Evolutionary conservation across 2,113 vertebrate genomes (phyloP).

Genomic region (Bos indicus): DNA sequence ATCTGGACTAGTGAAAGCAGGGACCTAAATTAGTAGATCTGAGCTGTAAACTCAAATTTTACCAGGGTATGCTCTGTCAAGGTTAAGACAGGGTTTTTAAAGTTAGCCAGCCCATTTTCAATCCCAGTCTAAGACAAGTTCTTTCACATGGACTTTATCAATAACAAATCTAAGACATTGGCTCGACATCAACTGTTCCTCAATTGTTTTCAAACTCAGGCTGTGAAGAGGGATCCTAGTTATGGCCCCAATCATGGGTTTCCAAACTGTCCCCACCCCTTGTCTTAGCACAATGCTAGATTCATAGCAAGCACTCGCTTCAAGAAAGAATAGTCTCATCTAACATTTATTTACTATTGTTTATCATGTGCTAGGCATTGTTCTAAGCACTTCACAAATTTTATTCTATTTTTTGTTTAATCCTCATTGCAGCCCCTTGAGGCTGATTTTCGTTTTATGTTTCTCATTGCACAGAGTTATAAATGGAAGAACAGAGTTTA

Average conservation of each 20-base stretch:
- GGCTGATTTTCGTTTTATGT: neutral
- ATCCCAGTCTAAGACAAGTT: neutral
- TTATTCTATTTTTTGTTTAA: neutral
- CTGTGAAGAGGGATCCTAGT: neutral
- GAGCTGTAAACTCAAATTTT: neutral
- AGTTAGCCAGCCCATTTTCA: neutral
- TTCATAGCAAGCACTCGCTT: neutral
- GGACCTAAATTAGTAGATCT: neutral
- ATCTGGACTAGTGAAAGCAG: neutral
- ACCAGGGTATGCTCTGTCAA: neutral
- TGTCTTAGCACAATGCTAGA: neutral
- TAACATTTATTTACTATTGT: neutral
- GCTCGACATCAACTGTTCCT: neutral
- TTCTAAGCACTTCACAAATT: neutral
- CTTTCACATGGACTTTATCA: neutral
- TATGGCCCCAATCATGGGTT: neutral
- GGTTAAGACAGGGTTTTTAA: too few relatives aligned
- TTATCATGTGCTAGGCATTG: neutral
- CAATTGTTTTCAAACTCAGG: neutral
- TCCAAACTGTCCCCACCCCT: rapidly evolving
- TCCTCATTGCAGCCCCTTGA: neutral
- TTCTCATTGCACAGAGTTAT: neutral
- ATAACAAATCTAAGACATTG: neutral
- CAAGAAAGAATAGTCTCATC: neutral
- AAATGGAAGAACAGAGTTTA: neutral